A percentile compares a stretch with the other conserved stretches of the same genome.
Evolutionary conservation across 2,113 vertebrate genomes (phyloP).

Genomic region (Herpailurus yagouaroundi): DNA sequence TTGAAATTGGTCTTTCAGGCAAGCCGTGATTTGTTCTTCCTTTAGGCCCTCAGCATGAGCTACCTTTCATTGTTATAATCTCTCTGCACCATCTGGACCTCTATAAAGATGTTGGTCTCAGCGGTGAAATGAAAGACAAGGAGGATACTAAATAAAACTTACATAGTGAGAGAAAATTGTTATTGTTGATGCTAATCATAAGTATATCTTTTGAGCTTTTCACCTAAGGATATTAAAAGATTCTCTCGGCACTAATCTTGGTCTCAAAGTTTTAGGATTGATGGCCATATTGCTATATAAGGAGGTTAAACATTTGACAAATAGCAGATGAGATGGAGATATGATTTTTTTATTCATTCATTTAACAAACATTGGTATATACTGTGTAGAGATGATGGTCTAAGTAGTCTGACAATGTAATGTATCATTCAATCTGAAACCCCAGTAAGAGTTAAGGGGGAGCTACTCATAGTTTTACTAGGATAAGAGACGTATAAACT

Average conservation of each 20-base stretch:
- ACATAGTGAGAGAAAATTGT: conserved; percentile 57
- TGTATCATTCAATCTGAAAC: not conserved
- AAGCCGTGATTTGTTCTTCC: conserved; percentile 50
- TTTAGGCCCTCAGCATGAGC: conserved; percentile 56
- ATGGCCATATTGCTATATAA: not conserved
- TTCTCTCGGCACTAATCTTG: conserved; percentile 21
- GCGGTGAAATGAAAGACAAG: conserved; percentile 67
- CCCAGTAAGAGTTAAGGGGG: not conserved
- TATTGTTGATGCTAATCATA: conserved; percentile 68
- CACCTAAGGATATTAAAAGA: conserved; percentile 60
- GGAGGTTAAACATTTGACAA: conserved; percentile 6
- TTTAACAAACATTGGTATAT: not conserved
- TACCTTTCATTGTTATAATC: conserved; percentile 71
- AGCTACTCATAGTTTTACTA: not conserved
- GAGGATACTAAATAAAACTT: conserved; percentile 73
- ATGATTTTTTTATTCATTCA: not conserved
- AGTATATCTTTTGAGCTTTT: conserved; percentile 65
- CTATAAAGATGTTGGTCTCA: conserved; percentile 75
- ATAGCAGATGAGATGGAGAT: not conserved
- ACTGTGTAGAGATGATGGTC: not conserved
- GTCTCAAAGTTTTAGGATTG: conserved; percentile 19
- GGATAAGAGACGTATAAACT: not conserved
- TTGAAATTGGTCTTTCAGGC: conserved; percentile 64
- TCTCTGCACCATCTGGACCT: conserved; percentile 73
- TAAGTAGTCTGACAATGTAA: not conserved